Conservation (phyloP, 2,113 vertebrate species). For the Platysteira castanea region DNA sequence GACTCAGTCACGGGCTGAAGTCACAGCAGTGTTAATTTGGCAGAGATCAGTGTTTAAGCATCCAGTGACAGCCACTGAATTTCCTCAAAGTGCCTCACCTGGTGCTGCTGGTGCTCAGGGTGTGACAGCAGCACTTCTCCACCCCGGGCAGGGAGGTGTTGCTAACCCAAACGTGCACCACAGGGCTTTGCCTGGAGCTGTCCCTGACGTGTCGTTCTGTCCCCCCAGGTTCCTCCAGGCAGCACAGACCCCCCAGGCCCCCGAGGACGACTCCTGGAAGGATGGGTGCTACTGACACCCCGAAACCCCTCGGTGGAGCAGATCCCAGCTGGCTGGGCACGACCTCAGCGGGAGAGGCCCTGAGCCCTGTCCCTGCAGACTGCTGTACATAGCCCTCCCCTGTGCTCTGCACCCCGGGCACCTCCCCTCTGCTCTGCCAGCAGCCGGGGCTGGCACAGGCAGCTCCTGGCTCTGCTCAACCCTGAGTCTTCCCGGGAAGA, state of each 20-base stretch:
- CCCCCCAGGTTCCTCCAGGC: conserved; percentile 76
- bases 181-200: fast-evolving
- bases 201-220: neutral
- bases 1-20: neutral
- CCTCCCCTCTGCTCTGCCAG: neutral
- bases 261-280: conserved; percentile 85
- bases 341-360: neutral
- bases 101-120: neutral
- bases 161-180: neutral
- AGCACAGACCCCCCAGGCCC: conserved; percentile 71
- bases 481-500: neutral
- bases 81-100: fast-evolving
- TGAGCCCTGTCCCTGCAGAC: neutral
- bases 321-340: conserved; percentile 73
- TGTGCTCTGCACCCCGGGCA: neutral
- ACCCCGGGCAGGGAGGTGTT: fast-evolving
- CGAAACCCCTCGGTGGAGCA: neutral
- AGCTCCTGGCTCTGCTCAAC: neutral
- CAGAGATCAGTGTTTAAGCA: neutral
- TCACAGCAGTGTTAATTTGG: neutral
- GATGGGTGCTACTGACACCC: conserved; percentile 85
- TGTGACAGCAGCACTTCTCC: neutral
- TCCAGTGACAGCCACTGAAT: neutral
- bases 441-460: neutral
- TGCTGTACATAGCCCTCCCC: neutral